These are phyloP conservation scores for Gobius niger DNA, from an alignment of 2,113 vertebrate genomes.

Conservation along the genomic window DNA sequence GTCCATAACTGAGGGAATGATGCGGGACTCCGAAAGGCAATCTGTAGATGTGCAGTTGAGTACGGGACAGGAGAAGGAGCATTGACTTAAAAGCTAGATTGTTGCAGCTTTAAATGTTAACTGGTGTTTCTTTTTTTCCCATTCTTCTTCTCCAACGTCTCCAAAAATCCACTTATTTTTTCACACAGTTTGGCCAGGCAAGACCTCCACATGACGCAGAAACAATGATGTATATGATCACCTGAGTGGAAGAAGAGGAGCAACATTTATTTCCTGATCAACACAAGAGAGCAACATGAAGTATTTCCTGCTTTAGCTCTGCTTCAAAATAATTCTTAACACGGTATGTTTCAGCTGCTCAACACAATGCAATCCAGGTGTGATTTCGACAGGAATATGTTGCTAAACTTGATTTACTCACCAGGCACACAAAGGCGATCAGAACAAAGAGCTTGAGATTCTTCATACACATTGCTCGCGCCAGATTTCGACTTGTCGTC, in stretches of 20 bases:
- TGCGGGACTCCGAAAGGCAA: slow-evolving; percentile 57
- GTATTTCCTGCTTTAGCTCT: background rate
- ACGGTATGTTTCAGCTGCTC: background rate
- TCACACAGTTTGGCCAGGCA: slow-evolving; percentile 85
- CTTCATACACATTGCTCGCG: slow-evolving; percentile 98
- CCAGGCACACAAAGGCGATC: slow-evolving; percentile 81
- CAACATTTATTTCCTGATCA: background rate
- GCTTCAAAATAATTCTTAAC: too few species aligned
- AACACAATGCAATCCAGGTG: background rate
- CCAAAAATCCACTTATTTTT: slow-evolving; percentile 71
- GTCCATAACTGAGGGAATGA: slow-evolving; percentile 39
- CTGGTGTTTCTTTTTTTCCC: slow-evolving; percentile 19
- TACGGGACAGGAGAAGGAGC: slow-evolving; percentile 17
- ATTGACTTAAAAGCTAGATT: slow-evolving; percentile 20
- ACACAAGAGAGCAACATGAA: background rate
- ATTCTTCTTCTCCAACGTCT: slow-evolving; percentile 17
- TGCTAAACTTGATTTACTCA: slow-evolving; percentile 72
- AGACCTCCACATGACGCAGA: slow-evolving; percentile 87
- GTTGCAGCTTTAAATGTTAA: slow-evolving; percentile 44
- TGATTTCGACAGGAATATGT: background rate
- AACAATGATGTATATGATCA: slow-evolving; percentile 89
- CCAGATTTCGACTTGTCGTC: slow-evolving; percentile 97
- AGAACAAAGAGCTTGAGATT: slow-evolving; percentile 96
- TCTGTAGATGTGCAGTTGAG: slow-evolving; percentile 49
- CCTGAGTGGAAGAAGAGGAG: slow-evolving; percentile 67